Conservation (phyloP, 1,140 invertebrate species). For the Drosophila rhopaloa region DNA sequence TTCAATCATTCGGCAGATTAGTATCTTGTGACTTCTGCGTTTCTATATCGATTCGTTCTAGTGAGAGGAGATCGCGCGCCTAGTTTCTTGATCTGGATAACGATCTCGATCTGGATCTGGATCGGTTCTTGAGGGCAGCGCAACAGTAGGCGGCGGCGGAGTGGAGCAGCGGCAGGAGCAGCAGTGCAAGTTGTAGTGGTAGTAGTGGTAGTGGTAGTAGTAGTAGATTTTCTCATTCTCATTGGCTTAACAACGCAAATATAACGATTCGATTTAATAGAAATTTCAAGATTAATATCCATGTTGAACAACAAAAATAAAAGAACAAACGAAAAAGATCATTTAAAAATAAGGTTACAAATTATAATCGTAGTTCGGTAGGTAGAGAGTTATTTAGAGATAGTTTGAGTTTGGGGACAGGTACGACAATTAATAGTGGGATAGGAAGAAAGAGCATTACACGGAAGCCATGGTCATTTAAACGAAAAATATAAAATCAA, state of each 20-base stretch:
- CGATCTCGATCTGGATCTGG: conserved; percentile 28
- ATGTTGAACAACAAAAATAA: conserved; percentile 67
- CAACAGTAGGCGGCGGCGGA: conserved; percentile 39
- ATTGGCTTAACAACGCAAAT: conserved; percentile 84
- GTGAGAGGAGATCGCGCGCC: conserved; percentile 52
- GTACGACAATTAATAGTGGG: conserved; percentile 11
- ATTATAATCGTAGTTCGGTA: conserved; percentile 35
- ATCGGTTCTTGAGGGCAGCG: conserved; percentile 31
- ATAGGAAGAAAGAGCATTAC: conserved; percentile 23
- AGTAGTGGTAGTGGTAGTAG: conserved; percentile 78
- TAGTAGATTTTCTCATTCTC: conserved; percentile 84
- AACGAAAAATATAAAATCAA: conserved; percentile 22
- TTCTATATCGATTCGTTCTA: conserved; percentile 36
- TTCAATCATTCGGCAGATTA: conserved; percentile 11
- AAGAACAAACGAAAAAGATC: conserved; percentile 59
- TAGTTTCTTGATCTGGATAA: conserved; percentile 28
- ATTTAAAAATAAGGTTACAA: conserved; percentile 57
- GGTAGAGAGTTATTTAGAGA: conserved; percentile 17
- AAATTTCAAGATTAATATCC: conserved; percentile 73
- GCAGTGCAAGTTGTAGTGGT: conserved; percentile 81
- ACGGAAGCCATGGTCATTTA: conserved; percentile 47
- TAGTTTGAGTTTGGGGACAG: conserved; percentile 15
- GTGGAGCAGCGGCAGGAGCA: conserved; percentile 71
- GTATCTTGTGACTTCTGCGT: conserved; percentile 51
- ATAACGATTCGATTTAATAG: conserved; percentile 83